phyloP scores from a whole-genome alignment of 2,113 vertebrate species.

The Muntiacus muntjak region DNA sequence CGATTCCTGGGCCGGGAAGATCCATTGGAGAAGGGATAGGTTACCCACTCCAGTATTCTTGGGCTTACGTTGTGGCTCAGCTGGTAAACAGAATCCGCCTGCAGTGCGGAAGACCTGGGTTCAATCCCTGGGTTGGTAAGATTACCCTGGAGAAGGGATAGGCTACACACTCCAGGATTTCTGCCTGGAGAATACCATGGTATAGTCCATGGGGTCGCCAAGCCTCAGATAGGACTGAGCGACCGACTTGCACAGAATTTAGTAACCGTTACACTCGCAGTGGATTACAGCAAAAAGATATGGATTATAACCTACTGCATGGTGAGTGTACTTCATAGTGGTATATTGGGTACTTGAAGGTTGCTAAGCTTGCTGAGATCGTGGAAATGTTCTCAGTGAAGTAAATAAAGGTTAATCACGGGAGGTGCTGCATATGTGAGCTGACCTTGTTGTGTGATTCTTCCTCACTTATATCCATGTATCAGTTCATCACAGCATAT shows the following conservation, averaged over 20 bases:
- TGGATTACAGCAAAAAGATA: no score
- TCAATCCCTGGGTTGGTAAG: neutral
- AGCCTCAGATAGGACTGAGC: neutral
- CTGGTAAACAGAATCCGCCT: neutral
- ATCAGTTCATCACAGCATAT: fast-evolving
- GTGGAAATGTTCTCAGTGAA: neutral
- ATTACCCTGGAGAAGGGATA: neutral
- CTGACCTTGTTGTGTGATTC: fast-evolving
- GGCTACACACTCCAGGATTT: neutral
- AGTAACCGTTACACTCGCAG: fast-evolving
- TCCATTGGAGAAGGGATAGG: neutral
- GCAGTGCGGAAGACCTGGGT: neutral
- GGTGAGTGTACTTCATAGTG: neutral
- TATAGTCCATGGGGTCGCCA: neutral
- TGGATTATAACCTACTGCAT: fast-evolving
- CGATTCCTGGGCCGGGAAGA: neutral
- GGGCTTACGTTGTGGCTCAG: neutral
- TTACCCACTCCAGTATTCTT: neutral
- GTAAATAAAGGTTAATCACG: neutral
- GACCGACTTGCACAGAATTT: fast-evolving
- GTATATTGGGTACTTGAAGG: neutral
- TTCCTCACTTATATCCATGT: fast-evolving
- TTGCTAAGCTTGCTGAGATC: neutral
- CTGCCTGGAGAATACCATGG: neutral
- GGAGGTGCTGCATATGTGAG: neutral